Conservation (phyloP, 1,140 invertebrate genomes). For the Zaprionus capensis region DNA sequence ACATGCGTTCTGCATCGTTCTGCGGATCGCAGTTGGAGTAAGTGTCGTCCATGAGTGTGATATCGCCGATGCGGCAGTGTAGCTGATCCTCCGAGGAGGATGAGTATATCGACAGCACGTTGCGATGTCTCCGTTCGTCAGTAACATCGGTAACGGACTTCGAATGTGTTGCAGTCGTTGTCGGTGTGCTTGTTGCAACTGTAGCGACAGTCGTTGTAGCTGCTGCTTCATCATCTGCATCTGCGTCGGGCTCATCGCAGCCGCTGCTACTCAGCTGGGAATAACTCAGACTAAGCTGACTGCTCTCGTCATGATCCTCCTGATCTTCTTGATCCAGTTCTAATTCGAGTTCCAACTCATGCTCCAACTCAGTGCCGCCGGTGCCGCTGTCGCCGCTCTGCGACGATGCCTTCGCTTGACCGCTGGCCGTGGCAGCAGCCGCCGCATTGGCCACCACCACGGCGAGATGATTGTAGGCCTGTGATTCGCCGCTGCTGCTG, state of each 20-base stretch:
- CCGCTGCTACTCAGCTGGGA: conserved; percentile 78
- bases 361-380: conserved; percentile 78
- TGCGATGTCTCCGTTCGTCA: conserved; percentile 50
- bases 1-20: conserved; percentile 84
- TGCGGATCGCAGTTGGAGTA: conserved; percentile 81
- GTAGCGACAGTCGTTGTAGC: neutral
- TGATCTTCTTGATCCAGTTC: conserved; percentile 51
- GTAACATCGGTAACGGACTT: conserved; percentile 14
- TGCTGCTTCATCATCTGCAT: conserved; percentile 31
- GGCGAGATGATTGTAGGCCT: conserved; percentile 58
- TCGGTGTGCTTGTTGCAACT: neutral
- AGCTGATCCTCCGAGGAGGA: conserved; percentile 76
- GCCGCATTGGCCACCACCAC: conserved; percentile 61
- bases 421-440: conserved; percentile 9
- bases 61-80: conserved; percentile 75
- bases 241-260: conserved; percentile 65
- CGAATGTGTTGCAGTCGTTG: conserved; percentile 9
- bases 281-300: conserved; percentile 76
- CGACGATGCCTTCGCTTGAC: conserved; percentile 63
- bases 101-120: conserved; percentile 70
- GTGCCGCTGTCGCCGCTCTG: conserved; percentile 81
- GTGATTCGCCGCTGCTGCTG: conserved; percentile 79
- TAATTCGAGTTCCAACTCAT: conserved; percentile 68
- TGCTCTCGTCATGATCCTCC: conserved; percentile 66
- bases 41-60: conserved; percentile 81